Evolutionary conservation across 2,888 invertebrate genomes (phyloP).

Genomic region (Erynnis tages): DNA sequence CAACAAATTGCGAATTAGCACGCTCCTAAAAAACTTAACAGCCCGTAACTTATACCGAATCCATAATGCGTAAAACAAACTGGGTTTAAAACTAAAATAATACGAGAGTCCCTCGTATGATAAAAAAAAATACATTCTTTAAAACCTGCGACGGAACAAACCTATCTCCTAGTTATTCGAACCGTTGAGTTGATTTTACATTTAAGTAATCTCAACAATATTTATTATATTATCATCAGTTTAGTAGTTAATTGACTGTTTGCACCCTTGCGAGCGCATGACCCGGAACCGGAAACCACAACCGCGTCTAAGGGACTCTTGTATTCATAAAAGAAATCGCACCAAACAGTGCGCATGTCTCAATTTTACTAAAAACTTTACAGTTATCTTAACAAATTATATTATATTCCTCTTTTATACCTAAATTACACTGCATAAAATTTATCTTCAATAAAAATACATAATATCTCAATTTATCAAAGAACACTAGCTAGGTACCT

Average conservation of each 20-base stretch:
- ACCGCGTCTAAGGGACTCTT: constrained; percentile 22
- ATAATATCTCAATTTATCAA: constrained; percentile 75
- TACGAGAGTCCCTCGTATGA: constrained; percentile 27
- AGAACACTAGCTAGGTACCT: too few species aligned
- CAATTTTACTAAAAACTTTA: constrained; percentile 57
- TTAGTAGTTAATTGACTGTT: constrained; percentile 23
- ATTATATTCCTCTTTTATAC: constrained; percentile 73
- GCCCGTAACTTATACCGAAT: constrained; percentile 41
- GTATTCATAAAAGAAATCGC: constrained; percentile 38
- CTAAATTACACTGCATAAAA: constrained; percentile 77
- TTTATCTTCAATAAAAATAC: constrained; percentile 75
- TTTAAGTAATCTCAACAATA: neutral
- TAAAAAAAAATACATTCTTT: constrained; percentile 2
- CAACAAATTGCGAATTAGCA: constrained; percentile 35
- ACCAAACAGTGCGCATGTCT: constrained; percentile 41
- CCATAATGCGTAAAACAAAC: constrained; percentile 34
- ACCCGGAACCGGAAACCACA: constrained; percentile 14
- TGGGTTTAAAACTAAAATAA: constrained; percentile 36
- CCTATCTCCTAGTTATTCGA: constrained; percentile 15
- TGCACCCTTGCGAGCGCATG: constrained; percentile 10
- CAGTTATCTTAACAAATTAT: constrained; percentile 77
- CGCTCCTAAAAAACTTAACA: constrained; percentile 40
- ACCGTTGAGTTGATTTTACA: constrained; percentile 9
- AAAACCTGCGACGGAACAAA: constrained; percentile 10
- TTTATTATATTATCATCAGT: neutral